A percentile compares a stretch with the other conserved stretches of the same genome.
Conservation (phyloP, 2,888 invertebrate species). For the Aethes cnicana region DNA sequence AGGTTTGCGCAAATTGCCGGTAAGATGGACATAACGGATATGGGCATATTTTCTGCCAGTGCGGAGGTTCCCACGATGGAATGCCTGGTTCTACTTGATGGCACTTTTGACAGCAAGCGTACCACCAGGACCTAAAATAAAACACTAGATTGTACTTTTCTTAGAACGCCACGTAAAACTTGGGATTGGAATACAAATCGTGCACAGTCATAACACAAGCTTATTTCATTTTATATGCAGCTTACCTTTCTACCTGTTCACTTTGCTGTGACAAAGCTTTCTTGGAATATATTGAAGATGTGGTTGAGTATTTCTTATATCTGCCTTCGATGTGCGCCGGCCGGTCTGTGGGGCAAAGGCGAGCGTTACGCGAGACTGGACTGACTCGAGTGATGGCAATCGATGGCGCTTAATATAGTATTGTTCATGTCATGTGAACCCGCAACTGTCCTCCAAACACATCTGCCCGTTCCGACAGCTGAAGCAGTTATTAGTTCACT, state of each 20-base stretch:
- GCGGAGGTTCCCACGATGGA: conserved; percentile 91
- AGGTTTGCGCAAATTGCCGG: conserved; percentile 89
- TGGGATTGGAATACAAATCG: not conserved
- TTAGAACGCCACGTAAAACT: conserved; percentile 2
- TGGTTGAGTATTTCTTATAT: conserved; percentile 78
- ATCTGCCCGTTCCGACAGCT: conserved; percentile 28
- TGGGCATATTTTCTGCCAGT: conserved; percentile 91
- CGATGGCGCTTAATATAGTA: conserved; percentile 43
- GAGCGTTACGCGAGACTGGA: conserved; percentile 43
- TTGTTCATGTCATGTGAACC: conserved; percentile 36
- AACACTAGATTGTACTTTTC: conserved; percentile 19
- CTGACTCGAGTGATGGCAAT: conserved; percentile 44
- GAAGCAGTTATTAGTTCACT: conserved; percentile 22
- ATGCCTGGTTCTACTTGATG: conserved; percentile 86
- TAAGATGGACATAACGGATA: conserved; percentile 93
- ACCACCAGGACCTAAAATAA: conserved; percentile 89
- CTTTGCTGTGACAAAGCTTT: conserved; percentile 75
- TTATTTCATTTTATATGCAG: conserved; percentile 4
- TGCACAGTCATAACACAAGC: not conserved
- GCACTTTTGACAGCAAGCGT: conserved; percentile 90
- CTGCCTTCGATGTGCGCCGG: conserved; percentile 77
- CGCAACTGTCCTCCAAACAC: conserved; percentile 36
- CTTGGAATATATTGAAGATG: conserved; percentile 77
- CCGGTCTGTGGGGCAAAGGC: conserved; percentile 62
- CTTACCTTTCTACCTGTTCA: conserved; percentile 76